Evolutionary conservation across 1,140 invertebrate genomes (phyloP), one percentile per base, ranked within the genome.

Genomic region (Adoxophyes honmai): DNA sequence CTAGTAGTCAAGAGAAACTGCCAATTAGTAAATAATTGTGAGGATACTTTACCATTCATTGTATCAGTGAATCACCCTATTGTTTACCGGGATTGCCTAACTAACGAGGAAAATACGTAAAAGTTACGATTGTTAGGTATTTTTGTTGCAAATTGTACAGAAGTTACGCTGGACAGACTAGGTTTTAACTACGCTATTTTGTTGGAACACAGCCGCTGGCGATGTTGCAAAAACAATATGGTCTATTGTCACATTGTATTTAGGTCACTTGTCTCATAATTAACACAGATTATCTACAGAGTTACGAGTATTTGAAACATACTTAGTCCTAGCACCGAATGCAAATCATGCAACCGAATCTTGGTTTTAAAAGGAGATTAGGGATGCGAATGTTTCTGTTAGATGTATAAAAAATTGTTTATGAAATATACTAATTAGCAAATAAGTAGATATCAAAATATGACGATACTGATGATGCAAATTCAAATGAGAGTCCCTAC

Each of bases 1-100:
- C n/a, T 10, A 1, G 34, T 34, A 34, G 34, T 9, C 11, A 28
- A 21, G 39, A 10, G 39, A 42, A 42, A 21, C 39, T 18, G 16
- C 4, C 39, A 18, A 5, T 44, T 44, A 33, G 42, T 16, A 21
- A 48, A 48, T 48, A 7, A 28, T 28, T 28, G 21, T 11, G 42
- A 48, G 21, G 42, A 48, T 18, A 48, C 18, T 18, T 48, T 11
- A n/a, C 21, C 21, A 48, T 48, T 33, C 42, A 48, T 48, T 11
- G 28, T 48, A 33, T 48, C 11, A 11, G 21, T 48, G 42, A 48
- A 48, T 48, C 42, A 21, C 2, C 42, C 42, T 10, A 48, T 48
- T 48, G 42, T 48, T 48, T 48, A 48, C 42, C 18, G 28, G 42
- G 7, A 48, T 48, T 48, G 28, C 42, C 21, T 48, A 48, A 48